These are phyloP conservation scores for Ruditapes philippinarum DNA, from an alignment of 1,140 invertebrate genomes.

Conservation along the genomic window DNA sequence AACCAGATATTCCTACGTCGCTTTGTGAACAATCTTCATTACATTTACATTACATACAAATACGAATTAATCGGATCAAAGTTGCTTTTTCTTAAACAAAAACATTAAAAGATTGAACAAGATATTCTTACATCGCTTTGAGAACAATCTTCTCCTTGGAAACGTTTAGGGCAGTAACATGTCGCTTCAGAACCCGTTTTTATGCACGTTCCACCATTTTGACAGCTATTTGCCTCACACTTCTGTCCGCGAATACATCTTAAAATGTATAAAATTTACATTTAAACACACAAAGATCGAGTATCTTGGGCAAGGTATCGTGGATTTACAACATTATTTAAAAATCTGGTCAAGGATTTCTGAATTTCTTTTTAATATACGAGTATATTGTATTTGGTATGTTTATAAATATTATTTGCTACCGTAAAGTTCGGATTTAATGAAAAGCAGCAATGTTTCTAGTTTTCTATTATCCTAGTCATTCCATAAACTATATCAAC, in stretches of 20 bases:
- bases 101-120: no score
- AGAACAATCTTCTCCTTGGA: not conserved
- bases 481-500: not conserved
- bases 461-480: no score
- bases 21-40: no score
- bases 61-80: no score
- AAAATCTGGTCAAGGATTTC: no score
- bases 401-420: not conserved
- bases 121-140: not conserved
- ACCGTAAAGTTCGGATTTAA: not conserved
- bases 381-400: not conserved
- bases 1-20: no score
- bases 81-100: no score
- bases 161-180: conserved; percentile 33
- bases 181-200: not conserved
- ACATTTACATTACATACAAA: no score
- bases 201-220: conserved; percentile 42
- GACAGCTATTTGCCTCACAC: conserved; percentile 1
- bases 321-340: no score
- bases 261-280: not conserved
- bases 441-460: no score
- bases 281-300: no score
- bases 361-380: not conserved
- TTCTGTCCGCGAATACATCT: conserved; percentile 22
- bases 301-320: no score